These are phyloP conservation scores for Myopa tessellatipennis DNA, from an alignment of 2,888 invertebrate species.

Conservation along the genomic window DNA sequence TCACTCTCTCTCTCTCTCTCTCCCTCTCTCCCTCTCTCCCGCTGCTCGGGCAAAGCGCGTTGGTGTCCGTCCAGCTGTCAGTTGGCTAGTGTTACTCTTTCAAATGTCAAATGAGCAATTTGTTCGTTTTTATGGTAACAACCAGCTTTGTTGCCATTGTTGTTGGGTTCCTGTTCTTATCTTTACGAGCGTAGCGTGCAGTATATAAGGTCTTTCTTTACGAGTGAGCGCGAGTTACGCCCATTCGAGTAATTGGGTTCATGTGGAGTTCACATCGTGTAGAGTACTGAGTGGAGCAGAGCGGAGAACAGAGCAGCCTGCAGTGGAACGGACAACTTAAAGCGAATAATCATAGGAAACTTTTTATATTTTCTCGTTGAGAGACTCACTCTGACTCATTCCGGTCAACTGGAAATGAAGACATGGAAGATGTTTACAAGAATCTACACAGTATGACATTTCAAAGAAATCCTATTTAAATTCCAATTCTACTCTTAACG, in stretches of 20 bases:
- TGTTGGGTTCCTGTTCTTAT: slow-evolving; percentile 12
- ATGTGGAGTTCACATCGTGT: background rate
- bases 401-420: too few species aligned
- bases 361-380: background rate
- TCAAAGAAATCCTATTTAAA: too few species aligned
- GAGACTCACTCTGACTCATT: too few species aligned
- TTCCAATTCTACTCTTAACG: too few species aligned
- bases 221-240: slow-evolving; percentile 48
- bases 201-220: background rate
- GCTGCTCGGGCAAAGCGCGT: too few species aligned
- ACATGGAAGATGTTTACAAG: too few species aligned
- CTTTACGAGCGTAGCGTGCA: slow-evolving; percentile 15
- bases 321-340: background rate
- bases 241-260: slow-evolving; percentile 19
- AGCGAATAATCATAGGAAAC: background rate
- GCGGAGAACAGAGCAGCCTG: background rate
- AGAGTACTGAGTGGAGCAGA: too few species aligned
- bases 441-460: too few species aligned
- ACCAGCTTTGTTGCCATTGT: slow-evolving; percentile 10
- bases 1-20: background rate
- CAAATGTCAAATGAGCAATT: slow-evolving; percentile 41
- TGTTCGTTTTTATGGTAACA: slow-evolving; percentile 26
- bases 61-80: slow-evolving; percentile 14
- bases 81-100: slow-evolving; percentile 22
- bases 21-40: background rate